phyloP scores from a whole-genome alignment of 2,888 invertebrate species.

The Muscina levida region DNA sequence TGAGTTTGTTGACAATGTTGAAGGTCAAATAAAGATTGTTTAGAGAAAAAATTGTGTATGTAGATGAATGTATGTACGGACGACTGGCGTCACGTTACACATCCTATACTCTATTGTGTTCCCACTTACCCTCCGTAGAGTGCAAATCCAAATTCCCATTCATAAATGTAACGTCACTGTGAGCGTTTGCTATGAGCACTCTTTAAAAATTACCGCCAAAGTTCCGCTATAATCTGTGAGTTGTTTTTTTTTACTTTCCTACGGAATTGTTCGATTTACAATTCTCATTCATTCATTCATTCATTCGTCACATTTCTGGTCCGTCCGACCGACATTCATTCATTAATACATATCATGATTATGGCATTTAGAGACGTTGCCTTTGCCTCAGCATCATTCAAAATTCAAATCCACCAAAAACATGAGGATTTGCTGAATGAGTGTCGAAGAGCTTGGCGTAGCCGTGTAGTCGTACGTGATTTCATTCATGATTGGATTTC shows the following conservation, averaged over 20 bases:
- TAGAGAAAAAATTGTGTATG: too few relatives aligned
- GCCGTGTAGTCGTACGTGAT: conserved; percentile 66
- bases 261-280: conserved; percentile 1
- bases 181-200: conserved; percentile 19
- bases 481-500: conserved; percentile 71
- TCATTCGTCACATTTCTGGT: conserved; percentile 33
- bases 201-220: conserved; percentile 46
- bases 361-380: conserved; percentile 60
- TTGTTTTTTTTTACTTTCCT: conserved; percentile 8
- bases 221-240: conserved; percentile 49
- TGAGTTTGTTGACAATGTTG: too few relatives aligned
- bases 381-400: conserved; percentile 54
- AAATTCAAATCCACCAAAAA: conserved; percentile 30
- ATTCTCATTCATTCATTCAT: conserved; percentile 45
- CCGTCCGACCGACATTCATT: conserved; percentile 45
- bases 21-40: too few relatives aligned
- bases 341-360: conserved; percentile 54
- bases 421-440: conserved; percentile 20
- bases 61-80: too few relatives aligned
- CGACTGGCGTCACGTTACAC: too few relatives aligned
- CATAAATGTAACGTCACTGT: conserved; percentile 24
- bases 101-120: too few relatives aligned
- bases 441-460: conserved; percentile 49
- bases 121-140: neutral
- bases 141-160: conserved; percentile 12